Evolutionary conservation across 2,113 vertebrate species (phyloP).

Genomic region (Parus major): DNA sequence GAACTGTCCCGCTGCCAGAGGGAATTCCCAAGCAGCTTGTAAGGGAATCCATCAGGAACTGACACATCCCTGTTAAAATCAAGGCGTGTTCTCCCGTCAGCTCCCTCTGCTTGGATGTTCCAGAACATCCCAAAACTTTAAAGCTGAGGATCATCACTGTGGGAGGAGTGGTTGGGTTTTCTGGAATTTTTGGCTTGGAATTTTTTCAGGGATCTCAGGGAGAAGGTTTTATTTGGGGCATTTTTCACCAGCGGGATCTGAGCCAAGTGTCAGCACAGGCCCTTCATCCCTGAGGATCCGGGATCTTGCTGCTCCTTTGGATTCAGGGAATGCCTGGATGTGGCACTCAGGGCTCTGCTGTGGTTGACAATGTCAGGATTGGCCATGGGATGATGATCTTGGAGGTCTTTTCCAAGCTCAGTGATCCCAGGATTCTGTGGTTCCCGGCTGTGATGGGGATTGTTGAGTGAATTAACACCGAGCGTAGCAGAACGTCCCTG

Average conservation of each 20-base stretch:
- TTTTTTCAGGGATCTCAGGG: not conserved
- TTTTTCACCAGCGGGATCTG: not conserved
- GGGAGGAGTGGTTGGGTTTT: not conserved
- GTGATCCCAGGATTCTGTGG: not conserved
- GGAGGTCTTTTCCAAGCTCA: not conserved
- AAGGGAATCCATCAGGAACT: not conserved
- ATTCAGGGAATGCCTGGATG: not conserved
- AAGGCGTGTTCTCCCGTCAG: not conserved
- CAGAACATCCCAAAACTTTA: not conserved
- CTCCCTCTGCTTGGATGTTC: not conserved
- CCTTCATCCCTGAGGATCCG: not conserved
- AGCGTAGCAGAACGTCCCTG: accelerated
- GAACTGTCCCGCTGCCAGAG: not conserved
- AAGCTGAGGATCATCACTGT: not conserved
- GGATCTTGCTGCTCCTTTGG: not conserved
- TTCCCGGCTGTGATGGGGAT: not conserved
- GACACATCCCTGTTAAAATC: not conserved
- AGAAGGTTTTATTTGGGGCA: not conserved
- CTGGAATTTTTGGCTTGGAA: not conserved
- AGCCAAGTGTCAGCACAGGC: not conserved
- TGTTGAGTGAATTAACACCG: not conserved
- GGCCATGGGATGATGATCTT: not conserved
- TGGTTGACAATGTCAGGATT: too few species aligned
- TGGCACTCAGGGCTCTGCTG: not conserved
- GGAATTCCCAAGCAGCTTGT: not conserved